These are phyloP conservation scores for Agrochola macilenta DNA, from an alignment of 2,888 invertebrate genomes.

Conservation along the genomic window DNA sequence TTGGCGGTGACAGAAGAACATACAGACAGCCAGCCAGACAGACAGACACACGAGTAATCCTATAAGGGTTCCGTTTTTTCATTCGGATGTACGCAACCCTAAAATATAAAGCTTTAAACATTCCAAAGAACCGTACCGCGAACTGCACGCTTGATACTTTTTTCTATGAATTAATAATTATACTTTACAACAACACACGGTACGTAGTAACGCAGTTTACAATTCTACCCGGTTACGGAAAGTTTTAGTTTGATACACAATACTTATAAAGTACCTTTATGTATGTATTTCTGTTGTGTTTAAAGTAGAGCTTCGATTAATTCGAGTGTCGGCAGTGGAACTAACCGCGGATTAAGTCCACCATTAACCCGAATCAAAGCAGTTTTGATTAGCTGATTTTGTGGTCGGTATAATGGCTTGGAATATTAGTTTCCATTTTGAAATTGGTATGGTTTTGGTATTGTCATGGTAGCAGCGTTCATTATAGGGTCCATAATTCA, in stretches of 20 bases:
- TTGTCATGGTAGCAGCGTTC: background rate
- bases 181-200: background rate
- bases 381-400: constrained; percentile 33
- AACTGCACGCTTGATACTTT: background rate
- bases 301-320: constrained; percentile 20
- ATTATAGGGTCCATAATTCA: background rate
- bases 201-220: background rate
- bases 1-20: no score
- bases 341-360: constrained; percentile 16
- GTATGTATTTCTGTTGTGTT: background rate
- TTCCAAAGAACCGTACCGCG: background rate
- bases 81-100: no score
- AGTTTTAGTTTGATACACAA: constrained; percentile 12
- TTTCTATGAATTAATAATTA: background rate
- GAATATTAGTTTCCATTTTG: constrained; percentile 10
- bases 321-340: constrained; percentile 9
- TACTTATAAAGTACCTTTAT: background rate
- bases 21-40: no score
- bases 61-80: no score
- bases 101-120: background rate
- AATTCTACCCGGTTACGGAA: background rate
- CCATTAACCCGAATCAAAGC: constrained; percentile 35
- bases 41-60: no score
- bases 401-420: constrained; percentile 1
- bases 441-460: background rate